Evolutionary conservation across 2,797 vertebrate genomes (phyloP).

Genomic region (Pelochelys cantorii): DNA sequence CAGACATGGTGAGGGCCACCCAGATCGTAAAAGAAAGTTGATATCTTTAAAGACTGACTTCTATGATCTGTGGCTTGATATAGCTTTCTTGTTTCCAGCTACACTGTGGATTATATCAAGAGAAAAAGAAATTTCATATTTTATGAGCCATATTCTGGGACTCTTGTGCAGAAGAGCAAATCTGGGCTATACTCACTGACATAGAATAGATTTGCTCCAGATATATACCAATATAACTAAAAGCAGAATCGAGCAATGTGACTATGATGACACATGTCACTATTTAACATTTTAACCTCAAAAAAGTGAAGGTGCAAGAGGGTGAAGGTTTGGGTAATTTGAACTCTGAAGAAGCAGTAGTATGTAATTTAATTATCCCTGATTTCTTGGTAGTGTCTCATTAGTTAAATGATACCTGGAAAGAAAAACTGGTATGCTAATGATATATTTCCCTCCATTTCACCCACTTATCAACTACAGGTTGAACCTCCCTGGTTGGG

Average conservation of each 20-base stretch:
- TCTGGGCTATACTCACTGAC: constrained; percentile 43
- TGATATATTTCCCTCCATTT: background rate
- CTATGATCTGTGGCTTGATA: constrained; percentile 61
- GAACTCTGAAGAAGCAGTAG: background rate
- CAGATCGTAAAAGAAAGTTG: constrained; percentile 62
- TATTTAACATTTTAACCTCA: background rate
- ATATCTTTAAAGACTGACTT: constrained; percentile 61
- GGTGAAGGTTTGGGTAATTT: constrained; percentile 2
- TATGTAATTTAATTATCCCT: background rate
- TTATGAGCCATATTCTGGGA: constrained; percentile 46
- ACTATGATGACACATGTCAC: background rate
- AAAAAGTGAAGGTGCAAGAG: constrained; percentile 14
- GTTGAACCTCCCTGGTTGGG: too few relatives aligned
- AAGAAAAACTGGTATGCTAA: background rate
- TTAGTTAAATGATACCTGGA: background rate
- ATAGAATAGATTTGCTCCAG: constrained; percentile 15
- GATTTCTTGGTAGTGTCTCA: background rate
- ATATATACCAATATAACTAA: constrained; percentile 24
- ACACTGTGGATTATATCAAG: constrained; percentile 47
- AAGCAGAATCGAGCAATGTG: background rate
- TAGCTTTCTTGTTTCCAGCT: constrained; percentile 48
- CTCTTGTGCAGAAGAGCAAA: constrained; percentile 32
- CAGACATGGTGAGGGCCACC: constrained; percentile 68
- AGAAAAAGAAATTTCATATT: constrained; percentile 34
- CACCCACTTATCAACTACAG: background rate